Conservation (phyloP, 2,797 vertebrate species). For the Argya squamiceps region DNA sequence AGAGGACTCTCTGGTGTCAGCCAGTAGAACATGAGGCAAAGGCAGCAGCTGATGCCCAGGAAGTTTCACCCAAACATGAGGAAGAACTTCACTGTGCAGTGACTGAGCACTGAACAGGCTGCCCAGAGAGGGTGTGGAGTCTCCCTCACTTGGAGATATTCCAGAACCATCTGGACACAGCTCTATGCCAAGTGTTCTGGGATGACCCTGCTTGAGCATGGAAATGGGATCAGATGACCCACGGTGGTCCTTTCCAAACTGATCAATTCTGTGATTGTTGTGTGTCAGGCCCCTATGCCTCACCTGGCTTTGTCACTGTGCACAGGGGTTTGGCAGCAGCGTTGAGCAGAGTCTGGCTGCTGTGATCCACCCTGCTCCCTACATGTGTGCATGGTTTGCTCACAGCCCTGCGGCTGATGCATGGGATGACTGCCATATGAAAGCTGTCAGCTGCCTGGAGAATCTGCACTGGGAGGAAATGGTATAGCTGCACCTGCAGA, state of each 20-base stretch:
- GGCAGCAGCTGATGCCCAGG: neutral
- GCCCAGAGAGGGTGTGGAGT: neutral
- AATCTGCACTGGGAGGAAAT: neutral
- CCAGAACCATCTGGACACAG: neutral
- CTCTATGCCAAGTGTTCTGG: neutral
- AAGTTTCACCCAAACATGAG: neutral
- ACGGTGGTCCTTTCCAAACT: neutral
- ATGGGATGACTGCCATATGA: neutral
- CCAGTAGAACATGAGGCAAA: neutral
- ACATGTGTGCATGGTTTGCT: neutral
- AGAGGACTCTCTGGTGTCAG: neutral
- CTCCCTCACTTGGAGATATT: neutral
- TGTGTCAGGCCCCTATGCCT: neutral
- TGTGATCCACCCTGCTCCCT: neutral
- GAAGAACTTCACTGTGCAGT: neutral
- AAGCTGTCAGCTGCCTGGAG: neutral
- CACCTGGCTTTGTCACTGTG: neutral
- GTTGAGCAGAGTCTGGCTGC: neutral
- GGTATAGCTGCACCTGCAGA: neutral
- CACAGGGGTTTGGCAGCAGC: neutral
- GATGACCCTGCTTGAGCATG: neutral
- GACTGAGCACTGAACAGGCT: neutral
- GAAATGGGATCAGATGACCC: neutral
- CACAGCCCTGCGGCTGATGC: neutral
- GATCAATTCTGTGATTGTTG: neutral